Evolutionary conservation across 2,888 invertebrate species (phyloP), one percentile per base, ranked within the genome.

Genomic region (Drosophila multiciliata): DNA sequence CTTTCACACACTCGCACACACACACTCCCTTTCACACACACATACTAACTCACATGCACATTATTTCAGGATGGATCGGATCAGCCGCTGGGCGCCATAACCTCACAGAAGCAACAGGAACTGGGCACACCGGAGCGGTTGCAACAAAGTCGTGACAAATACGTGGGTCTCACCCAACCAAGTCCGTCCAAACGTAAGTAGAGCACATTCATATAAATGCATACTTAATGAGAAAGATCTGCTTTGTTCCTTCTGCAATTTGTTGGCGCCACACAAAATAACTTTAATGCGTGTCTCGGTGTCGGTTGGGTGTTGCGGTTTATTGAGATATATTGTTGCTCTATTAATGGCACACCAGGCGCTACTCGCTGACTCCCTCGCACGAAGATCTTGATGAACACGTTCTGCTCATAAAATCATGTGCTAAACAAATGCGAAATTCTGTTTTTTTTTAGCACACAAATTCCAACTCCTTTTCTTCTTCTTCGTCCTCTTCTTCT

Each of bases 71-170:
- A 60, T 26, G 87, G 86, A 75, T 90, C 91, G 49, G 90, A 89
- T 78, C 83, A 91, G 67, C 68, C 84, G 55, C 62, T 82, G 1
- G 91, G 91, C 38, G 83, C 69, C 9, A 36, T 91, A 32, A 92
- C 92, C 26, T 86, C 87, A 20, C 86, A 84, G 66, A 93, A 92
- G 73, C 85, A 82, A 69, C 73, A 84, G 23, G 85, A 92, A 45
- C 80, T 87, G 57, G 92, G 91, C 59, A 91, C 84, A 29, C 72
- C 71, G 33, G 89, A 90, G 26, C 84, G 70, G 23, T 92, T 91
- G 17, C 88, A 90, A 61, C 58, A 17, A 23, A 66, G 33, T 52
- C 65, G 57, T 9, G 57, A 66, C 8, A 50, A 29, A 9, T 60
- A 68, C 26, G 52, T 60, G 54, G 57, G 23, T 1, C 23, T 36